Percentiles rank a stretch among this genome's conserved stretches.
These are phyloP conservation scores for Sphaeramia orbicularis DNA, from an alignment of 2,797 vertebrate genomes.

Conservation along the genomic window DNA sequence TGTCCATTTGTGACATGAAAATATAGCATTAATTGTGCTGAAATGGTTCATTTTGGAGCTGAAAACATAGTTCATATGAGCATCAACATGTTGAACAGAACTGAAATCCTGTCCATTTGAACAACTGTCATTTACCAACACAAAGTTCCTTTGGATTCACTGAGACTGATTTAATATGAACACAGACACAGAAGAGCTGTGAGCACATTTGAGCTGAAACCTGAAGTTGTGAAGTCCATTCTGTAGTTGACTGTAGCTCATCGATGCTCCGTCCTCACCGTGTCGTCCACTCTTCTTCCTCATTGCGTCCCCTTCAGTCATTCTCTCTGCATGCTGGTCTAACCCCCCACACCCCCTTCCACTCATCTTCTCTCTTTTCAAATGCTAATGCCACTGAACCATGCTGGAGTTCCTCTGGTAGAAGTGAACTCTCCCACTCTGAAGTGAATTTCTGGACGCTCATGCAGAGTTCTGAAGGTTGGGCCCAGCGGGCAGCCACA, in stretches of 20 bases:
- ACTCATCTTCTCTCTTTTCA: constrained; percentile 73
- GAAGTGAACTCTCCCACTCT: constrained; percentile 60
- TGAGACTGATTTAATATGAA: too few relatives aligned
- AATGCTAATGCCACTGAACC: constrained; percentile 76
- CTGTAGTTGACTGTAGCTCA: constrained; percentile 67
- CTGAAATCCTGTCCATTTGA: too few relatives aligned
- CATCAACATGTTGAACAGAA: too few relatives aligned
- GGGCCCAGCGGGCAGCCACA: constrained; percentile 51
- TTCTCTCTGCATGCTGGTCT: constrained; percentile 34
- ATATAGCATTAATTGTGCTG: too few relatives aligned
- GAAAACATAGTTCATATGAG: too few relatives aligned
- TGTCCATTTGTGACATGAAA: too few relatives aligned
- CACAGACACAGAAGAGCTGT: too few relatives aligned
- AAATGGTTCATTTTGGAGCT: too few relatives aligned
- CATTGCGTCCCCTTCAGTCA: constrained; percentile 33
- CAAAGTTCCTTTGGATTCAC: too few relatives aligned
- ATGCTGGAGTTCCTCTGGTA: constrained; percentile 60
- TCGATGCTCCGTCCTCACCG: constrained; percentile 78
- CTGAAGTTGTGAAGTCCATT: too few relatives aligned
- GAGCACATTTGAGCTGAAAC: too few relatives aligned
- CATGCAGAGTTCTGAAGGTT: constrained; percentile 71
- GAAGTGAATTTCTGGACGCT: constrained; percentile 72
- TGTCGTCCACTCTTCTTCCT: constrained; percentile 58
- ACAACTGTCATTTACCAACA: too few relatives aligned
- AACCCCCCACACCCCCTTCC: constrained; percentile 23